These are phyloP conservation scores for Chrysaora quinquecirrha DNA, from an alignment of 30 jellyfish, hydroid and myxozoan species.

Conservation along the genomic window DNA sequence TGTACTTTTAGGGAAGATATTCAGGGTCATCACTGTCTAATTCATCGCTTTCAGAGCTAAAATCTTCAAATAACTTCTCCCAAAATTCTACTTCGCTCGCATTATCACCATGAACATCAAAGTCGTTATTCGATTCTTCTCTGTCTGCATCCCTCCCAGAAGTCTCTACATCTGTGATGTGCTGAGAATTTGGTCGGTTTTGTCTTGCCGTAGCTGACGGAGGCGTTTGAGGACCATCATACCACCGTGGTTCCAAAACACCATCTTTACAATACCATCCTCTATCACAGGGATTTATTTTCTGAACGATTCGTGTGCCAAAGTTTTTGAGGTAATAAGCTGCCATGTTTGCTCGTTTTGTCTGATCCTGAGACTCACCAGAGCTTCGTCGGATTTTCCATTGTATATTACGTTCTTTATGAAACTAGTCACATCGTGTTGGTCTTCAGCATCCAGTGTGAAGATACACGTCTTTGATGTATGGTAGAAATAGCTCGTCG, in stretches of 20 bases:
- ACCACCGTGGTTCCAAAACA: constrained; percentile 18
- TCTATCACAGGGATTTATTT: constrained; percentile 14
- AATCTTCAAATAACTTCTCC: constrained; percentile 10
- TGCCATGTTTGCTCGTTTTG: constrained; percentile 16
- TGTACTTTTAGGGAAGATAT: constrained; percentile 19
- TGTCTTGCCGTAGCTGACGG: constrained; percentile 18
- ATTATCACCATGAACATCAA: constrained; percentile 11
- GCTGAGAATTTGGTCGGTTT: constrained; percentile 19
- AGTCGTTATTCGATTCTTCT: constrained; percentile 7
- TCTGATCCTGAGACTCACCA: constrained; percentile 1
- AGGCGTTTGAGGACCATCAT: constrained; percentile 21
- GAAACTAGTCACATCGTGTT: background rate
- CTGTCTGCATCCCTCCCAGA: constrained; percentile 17
- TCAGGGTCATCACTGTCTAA: constrained; percentile 15
- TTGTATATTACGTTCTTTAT: background rate
- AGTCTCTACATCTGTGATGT: constrained; percentile 20
- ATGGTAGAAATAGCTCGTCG: background rate
- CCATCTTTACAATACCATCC: constrained; percentile 17
- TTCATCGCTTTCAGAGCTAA: constrained; percentile 18
- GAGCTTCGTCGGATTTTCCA: background rate
- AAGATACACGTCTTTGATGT: background rate
- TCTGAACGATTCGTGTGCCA: constrained; percentile 23
- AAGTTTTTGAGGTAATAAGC: constrained; percentile 14
- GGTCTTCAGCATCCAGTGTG: constrained; percentile 2
- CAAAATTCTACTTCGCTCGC: constrained; percentile 23